Evolutionary conservation across 2,113 vertebrate genomes (phyloP).

Genomic region (Anas platyrhynchos): DNA sequence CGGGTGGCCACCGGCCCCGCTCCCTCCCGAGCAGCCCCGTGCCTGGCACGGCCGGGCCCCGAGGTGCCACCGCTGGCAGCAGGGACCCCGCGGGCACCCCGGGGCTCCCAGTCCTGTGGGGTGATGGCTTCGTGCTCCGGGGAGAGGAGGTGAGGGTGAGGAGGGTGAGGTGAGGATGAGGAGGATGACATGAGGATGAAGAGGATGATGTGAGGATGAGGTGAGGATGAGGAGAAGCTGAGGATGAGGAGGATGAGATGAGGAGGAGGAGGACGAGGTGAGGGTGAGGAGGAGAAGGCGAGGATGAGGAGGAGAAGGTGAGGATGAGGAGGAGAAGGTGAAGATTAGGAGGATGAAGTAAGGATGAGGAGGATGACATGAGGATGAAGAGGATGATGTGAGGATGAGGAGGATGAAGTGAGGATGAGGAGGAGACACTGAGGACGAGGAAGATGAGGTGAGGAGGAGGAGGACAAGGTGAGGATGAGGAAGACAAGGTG

Average conservation of each 20-base stretch:
- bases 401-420: background rate
- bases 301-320: no score
- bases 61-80: background rate
- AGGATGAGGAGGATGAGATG: background rate
- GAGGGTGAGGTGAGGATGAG: no score
- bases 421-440: background rate
- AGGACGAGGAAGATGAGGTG: background rate
- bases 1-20: background rate
- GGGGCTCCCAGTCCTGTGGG: background rate
- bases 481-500: background rate
- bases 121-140: background rate
- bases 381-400: background rate
- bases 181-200: no score
- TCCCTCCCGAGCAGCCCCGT: rapidly evolving
- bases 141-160: background rate
- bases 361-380: background rate
- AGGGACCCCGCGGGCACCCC: no score
- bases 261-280: no score
- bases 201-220: background rate
- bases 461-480: background rate
- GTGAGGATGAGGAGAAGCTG: background rate
- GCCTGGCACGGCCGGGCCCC: background rate
- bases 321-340: no score
- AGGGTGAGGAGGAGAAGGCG: no score
- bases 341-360: no score